phyloP scores from a whole-genome alignment of 2,113 vertebrate genomes.

The Anarrhichthys ocellatus region DNA sequence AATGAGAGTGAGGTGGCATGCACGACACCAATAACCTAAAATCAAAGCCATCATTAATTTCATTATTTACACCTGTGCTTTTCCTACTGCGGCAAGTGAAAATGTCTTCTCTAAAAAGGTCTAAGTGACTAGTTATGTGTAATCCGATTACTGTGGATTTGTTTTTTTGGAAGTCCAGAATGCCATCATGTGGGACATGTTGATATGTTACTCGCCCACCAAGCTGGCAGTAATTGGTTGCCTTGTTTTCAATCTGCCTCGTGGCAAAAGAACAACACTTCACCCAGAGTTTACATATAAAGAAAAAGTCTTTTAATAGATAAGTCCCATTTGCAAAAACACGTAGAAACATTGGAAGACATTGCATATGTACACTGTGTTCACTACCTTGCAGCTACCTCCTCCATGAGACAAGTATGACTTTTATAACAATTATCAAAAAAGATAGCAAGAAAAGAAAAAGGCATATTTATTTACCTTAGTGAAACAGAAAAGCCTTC shows the following conservation, averaged over 20 bases:
- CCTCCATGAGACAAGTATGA: conserved; percentile 69
- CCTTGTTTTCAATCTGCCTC: background rate
- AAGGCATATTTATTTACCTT: conserved; percentile 61
- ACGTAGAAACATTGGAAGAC: conserved; percentile 80
- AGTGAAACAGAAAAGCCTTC: conserved; percentile 76
- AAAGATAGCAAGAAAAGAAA: conserved; percentile 62
- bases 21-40: background rate
- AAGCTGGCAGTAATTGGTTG: background rate
- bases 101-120: background rate
- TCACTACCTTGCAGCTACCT: conserved; percentile 79
- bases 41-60: background rate
- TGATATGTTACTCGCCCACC: background rate
- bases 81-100: background rate
- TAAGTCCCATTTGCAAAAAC: conserved; percentile 78
- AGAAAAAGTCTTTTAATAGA: conserved; percentile 80
- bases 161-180: background rate
- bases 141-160: background rate
- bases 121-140: background rate
- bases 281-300: conserved; percentile 57
- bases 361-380: conserved; percentile 75
- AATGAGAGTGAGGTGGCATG: background rate
- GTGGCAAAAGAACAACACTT: conserved; percentile 30
- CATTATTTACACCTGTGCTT: background rate
- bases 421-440: conserved; percentile 67
- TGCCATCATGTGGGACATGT: background rate